A percentile compares a stretch with the other conserved stretches of the same genome.
Conservation (phyloP, 2,797 vertebrate genomes). For the Sorex maritimensis region DNA sequence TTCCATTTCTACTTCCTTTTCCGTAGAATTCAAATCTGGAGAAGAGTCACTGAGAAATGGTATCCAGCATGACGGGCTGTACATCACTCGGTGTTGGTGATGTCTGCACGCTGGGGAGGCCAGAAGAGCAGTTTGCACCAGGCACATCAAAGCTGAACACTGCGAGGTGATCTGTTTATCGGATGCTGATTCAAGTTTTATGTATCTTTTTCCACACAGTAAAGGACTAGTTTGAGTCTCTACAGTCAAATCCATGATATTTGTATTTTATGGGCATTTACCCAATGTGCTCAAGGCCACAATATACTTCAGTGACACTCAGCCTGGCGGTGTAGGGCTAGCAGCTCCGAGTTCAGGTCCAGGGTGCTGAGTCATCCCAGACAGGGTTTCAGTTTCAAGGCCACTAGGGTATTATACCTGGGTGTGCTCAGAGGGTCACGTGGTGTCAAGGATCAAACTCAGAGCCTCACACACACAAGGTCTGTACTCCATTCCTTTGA, state of each 20-base stretch:
- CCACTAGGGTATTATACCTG: too few species aligned
- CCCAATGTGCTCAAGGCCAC: too few species aligned
- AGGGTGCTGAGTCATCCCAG: too few species aligned
- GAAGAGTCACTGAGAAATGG: background rate
- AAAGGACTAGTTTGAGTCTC: slow-evolving; percentile 2
- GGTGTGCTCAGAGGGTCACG: too few species aligned
- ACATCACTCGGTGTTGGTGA: background rate
- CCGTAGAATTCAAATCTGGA: slow-evolving; percentile 8
- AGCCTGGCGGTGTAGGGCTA: too few species aligned
- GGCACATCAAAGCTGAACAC: slow-evolving; percentile 7
- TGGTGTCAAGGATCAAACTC: too few species aligned
- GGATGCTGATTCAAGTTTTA: slow-evolving; percentile 22
- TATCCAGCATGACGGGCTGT: background rate
- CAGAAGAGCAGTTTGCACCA: background rate
- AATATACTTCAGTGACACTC: too few species aligned
- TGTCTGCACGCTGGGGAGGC: background rate
- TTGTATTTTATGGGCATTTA: too few species aligned
- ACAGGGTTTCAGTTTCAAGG: too few species aligned
- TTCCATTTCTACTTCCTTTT: slow-evolving; percentile 40
- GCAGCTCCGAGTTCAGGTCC: too few species aligned
- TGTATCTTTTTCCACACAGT: slow-evolving; percentile 36
- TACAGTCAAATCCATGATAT: slow-evolving; percentile 26
- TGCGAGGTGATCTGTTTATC: background rate
- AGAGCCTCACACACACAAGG: too few species aligned
- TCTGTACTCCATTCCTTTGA: too few species aligned